Evolutionary conservation across 1,140 invertebrate species (phyloP), one percentile per base, ranked within the genome.

Genomic region (Forficula auricularia): DNA sequence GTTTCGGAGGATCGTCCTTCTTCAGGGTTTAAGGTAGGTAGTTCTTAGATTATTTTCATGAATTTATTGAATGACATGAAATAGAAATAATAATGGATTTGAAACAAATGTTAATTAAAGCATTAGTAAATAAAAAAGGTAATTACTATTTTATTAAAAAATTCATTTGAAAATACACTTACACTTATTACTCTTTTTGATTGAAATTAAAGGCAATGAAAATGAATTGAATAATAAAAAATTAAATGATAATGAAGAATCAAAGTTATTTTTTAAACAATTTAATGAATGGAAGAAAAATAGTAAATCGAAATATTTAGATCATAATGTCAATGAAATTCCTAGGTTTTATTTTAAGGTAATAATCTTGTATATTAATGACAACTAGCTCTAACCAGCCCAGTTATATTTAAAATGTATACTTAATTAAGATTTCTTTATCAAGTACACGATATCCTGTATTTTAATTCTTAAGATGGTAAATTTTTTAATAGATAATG

Each of bases 311-410:
- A 57, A 58, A 42, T 45, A 61, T 35, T 57, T 54, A 49, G 56
- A 58, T 40, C 39, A 50, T 27, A 63, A 59, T 6, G 63, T 63
- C 33, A 61, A 62, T 58, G 53, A 58, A 45, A 79, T 85, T 53
- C 82, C 82, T 0, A 79, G 76, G 55, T 84, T 89, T 56, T 87
- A 78, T 60, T 77, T 76, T 48, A 79, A 79, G 51, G 57, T 60
- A 48, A 43, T 43, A 8, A 40, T 43, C 27, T 42, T 20, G 35
- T 13, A 41, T 43, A 10, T 20, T 44, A 7, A 31, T 39, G 30
- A 38, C 12, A 20, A 36, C 22, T 36, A 47, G 34, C 33, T 43
- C 42, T 39, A 19, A n/a, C 18, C 19, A 19, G 22, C 41, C 19
- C 2, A 38, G 2, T 38, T 18, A 19, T 40, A 37, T n/a, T n/a